Evolutionary conservation across 1,140 invertebrate species (phyloP).

Genomic region (Sarcophaga peregrina): DNA sequence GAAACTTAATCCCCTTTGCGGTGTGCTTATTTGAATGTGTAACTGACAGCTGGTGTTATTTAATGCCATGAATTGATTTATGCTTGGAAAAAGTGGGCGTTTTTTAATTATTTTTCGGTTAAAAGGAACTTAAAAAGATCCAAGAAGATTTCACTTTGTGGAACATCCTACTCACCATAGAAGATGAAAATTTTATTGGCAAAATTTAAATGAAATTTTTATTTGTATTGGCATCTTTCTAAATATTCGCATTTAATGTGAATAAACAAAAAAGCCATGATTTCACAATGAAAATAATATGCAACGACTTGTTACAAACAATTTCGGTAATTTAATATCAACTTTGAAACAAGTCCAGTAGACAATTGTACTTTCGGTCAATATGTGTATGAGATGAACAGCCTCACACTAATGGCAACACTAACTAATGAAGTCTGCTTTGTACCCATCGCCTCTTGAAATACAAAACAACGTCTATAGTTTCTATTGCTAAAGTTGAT

Average conservation of each 20-base stretch:
- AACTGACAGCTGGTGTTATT: constrained; percentile 14
- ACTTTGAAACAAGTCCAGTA: constrained; percentile 2
- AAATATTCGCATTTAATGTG: too few species aligned
- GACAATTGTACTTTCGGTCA: not conserved
- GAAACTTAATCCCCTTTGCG: not conserved
- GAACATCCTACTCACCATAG: too few species aligned
- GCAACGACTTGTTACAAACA: not conserved
- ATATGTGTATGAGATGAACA: too few species aligned
- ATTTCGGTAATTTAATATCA: constrained; percentile 36
- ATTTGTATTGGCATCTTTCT: too few species aligned
- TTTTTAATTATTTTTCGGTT: constrained; percentile 33
- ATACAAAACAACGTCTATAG: too few species aligned
- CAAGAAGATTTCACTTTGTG: too few species aligned
- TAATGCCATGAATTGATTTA: constrained; percentile 25
- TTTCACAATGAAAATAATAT: constrained; percentile 37
- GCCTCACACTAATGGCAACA: too few species aligned
- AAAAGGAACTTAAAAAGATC: not conserved
- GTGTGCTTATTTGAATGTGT: not conserved
- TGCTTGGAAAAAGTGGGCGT: not conserved
- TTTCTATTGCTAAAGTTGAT: too few species aligned
- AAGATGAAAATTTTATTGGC: too few species aligned
- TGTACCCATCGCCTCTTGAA: too few species aligned
- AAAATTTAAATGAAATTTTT: too few species aligned
- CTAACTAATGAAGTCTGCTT: too few species aligned
- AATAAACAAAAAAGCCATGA: constrained; percentile 1